phyloP scores from a whole-genome alignment of 1,140 invertebrate species.

The Drosophila subobscura region DNA sequence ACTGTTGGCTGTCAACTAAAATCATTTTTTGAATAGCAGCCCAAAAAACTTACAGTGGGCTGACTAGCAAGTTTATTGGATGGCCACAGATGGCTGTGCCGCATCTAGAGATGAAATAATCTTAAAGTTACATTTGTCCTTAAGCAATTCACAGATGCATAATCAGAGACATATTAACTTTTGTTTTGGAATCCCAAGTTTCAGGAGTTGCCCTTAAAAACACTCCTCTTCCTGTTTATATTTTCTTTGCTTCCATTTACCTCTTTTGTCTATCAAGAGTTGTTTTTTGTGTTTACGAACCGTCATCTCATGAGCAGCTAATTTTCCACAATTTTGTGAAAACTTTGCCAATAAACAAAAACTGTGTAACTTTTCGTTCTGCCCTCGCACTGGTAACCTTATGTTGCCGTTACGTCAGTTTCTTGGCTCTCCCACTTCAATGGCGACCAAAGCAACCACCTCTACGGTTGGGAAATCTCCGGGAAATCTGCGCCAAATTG shows the following conservation, averaged over 20 bases:
- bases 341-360: not conserved
- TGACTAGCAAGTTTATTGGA: not conserved
- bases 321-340: not conserved
- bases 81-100: no score
- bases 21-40: conserved; percentile 58
- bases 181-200: no score
- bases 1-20: conserved; percentile 68
- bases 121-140: no score
- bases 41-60: conserved; percentile 40
- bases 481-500: conserved; percentile 54
- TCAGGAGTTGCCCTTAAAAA: no score
- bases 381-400: conserved; percentile 11
- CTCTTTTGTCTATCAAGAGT: no score
- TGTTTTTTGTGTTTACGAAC: no score
- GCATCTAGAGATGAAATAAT: no score
- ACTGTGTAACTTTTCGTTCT: not conserved
- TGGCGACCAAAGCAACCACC: conserved; percentile 4
- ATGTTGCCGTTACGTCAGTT: conserved; percentile 13
- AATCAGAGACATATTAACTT: no score
- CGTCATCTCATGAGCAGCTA: not conserved
- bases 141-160: no score
- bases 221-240: no score
- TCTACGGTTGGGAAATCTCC: no score
- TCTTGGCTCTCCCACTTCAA: conserved; percentile 12
- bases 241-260: no score